Evolutionary conservation across 2,797 vertebrate species (phyloP), one percentile per base, ranked within the genome.

Genomic region (Adelosebastes latens): DNA sequence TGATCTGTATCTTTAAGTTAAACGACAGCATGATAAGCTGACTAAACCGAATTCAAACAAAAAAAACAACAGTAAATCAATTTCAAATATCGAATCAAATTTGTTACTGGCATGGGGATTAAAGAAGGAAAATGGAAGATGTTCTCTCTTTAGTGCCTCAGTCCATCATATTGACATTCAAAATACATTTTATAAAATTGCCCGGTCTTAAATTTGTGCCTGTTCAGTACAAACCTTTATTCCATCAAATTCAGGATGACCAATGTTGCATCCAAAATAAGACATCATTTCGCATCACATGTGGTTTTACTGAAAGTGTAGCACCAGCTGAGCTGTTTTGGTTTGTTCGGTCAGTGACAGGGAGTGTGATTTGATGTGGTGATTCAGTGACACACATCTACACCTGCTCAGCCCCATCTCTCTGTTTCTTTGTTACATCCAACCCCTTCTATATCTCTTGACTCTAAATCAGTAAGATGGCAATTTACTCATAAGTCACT

Each of bases 131-230:
- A 61, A 72, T 31, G 11, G 55, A 63, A 61, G 20, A 22, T 70
- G 13, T 72, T 71, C 52, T 63, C 29, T 65, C 5, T 75, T 12
- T 8, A 27, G 34, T 18, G 32, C 14, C n/a, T 59, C 58, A 63
- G 71, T 73, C 61, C 60, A 49, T 67, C 55, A 81, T 55, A 24
- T 4, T 61, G 20, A 79, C 20, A 1, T 70, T 16, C 12, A 75
- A 79, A 85, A 81, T 83, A 62, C 49, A 62, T 83, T 88, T 81
- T 39, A 58, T 66, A 18, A 14, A 77, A 72, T 71, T 67, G 11
- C 3, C 2, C 18, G 5, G 9, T 79, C 31, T 67, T 39, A 36
- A 63, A 77, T 60, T 24, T 27, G 59, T 61, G 64, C 27, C 87
- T 89, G 78, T 79, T 79, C 31, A 72, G 1, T 81, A 42, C 46